Percentiles rank a stretch among this genome's conserved stretches.
Evolutionary conservation across 1,140 invertebrate species (phyloP).

Genomic region (Chlorops oryzae): DNA sequence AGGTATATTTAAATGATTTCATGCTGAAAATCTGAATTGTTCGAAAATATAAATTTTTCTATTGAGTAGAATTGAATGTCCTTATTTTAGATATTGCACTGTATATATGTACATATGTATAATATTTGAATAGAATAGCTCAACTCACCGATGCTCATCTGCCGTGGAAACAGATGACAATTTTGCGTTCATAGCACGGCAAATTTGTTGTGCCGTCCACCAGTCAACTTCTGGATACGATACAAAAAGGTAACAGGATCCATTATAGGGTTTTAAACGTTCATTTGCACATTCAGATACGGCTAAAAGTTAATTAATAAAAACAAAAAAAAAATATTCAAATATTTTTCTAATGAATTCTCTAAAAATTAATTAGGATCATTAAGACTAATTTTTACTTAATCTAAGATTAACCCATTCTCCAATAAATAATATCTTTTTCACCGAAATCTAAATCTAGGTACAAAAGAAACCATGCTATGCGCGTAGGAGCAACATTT

Average conservation of each 20-base stretch:
- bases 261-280: conserved; percentile 58
- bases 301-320: conserved; percentile 19
- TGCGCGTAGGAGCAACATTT: no score
- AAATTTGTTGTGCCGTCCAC: conserved; percentile 66
- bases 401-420: no score
- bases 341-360: background rate
- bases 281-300: conserved; percentile 58
- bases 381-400: no score
- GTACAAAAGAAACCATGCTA: no score
- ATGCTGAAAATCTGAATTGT: no score
- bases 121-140: background rate
- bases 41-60: background rate
- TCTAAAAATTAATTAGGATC: no score
- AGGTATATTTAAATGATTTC: no score
- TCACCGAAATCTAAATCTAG: no score
- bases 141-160: conserved; percentile 53
- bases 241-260: conserved; percentile 65
- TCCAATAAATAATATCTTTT: no score
- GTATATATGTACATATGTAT: background rate
- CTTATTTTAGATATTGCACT: no score
- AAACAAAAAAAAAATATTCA: background rate
- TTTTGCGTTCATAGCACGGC: conserved; percentile 57
- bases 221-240: conserved; percentile 67
- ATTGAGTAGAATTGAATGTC: background rate
- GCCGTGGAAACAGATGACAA: conserved; percentile 56